Base-by-base conservation (phyloP, 2,888 invertebrate genomes). In the Chymomyza caudatula region DNA sequence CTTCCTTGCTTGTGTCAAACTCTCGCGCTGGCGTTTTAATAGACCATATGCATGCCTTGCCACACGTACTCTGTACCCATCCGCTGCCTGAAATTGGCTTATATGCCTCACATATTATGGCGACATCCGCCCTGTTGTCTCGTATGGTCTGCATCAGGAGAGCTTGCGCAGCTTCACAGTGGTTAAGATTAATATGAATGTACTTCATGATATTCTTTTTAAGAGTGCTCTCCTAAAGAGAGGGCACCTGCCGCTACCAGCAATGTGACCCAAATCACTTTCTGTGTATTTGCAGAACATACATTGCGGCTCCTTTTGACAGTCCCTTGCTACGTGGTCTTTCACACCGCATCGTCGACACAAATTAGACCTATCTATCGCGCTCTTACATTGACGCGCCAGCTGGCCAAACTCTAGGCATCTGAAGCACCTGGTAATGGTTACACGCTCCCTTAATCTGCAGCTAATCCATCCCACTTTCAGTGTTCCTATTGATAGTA, bases 181-280 rank as follows among this genome's bases (percentile, higher is more conserved):
- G 53, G 20, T 64, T 63, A 2, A n/a, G n/a, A n/a, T n/a, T n/a
- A n/a, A n/a, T n/a, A n/a, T 67, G 37, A 17, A 61, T 70, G 2
- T 63, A 5, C 4, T 69, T 55, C 4, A 23, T 54, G 1, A 54
- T 54, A 3, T 22, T 54, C 6, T 6, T 4, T 4, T 25, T 2
- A n/a, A 19, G 22, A n/a, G 54, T 54, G 15, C 54, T 13, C 22
- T 22, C 53, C n/a, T 54, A 0, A 23, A 23, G 11, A 4, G 23
- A 44, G 44, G 44, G 44, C 44, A 44, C 4, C 4, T 2, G n/a
- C 44, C 13, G 11, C 44, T 44, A 4, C 44, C 44, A 15, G 44
- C 44, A 4, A 44, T 44, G 44, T 44, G n/a, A 4, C 13, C 11
- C 11, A 13, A 6, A 4, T 44, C 44, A 11, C 15, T 13, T 5